Evolutionary conservation across 2,113 vertebrate species (phyloP).

Genomic region (Tricholaema leucomelas): DNA sequence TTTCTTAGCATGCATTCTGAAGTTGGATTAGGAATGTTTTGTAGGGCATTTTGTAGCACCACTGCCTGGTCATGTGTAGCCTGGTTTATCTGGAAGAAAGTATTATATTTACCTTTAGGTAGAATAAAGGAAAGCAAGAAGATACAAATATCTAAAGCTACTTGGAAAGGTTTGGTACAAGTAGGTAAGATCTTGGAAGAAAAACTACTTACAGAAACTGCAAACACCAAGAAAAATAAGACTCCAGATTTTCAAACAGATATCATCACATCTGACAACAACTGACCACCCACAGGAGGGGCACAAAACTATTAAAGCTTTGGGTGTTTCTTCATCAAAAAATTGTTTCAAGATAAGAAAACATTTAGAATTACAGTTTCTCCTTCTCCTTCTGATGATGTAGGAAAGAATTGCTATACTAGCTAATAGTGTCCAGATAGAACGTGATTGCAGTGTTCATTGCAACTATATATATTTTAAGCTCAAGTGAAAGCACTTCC

Average conservation of each 20-base stretch:
- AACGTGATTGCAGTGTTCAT: rapidly evolving
- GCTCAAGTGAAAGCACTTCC: not conserved
- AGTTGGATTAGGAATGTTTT: slow-evolving; percentile 98
- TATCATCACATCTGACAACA: not conserved
- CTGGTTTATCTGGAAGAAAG: slow-evolving; percentile 88
- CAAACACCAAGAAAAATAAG: not conserved
- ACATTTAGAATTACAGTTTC: not conserved
- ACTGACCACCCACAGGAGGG: not conserved
- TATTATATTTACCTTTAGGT: slow-evolving; percentile 43
- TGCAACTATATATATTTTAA: not conserved
- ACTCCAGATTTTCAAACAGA: not conserved
- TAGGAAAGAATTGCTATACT: not conserved
- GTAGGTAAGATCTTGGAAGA: not conserved
- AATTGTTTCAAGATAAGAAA: not conserved
- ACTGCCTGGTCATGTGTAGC: slow-evolving; percentile 97
- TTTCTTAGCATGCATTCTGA: slow-evolving; percentile 99
- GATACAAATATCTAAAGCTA: not conserved
- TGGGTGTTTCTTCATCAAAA: not conserved
- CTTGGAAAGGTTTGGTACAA: not conserved
- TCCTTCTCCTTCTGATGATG: not conserved
- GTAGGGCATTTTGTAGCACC: slow-evolving; percentile 96
- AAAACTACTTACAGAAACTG: not conserved
- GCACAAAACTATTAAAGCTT: not conserved
- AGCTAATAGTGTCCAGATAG: not conserved
- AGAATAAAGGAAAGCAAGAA: not conserved